Evolutionary conservation across 1,140 invertebrate species (phyloP), one percentile per base, ranked within the genome.

Genomic region (Campodea augens): DNA sequence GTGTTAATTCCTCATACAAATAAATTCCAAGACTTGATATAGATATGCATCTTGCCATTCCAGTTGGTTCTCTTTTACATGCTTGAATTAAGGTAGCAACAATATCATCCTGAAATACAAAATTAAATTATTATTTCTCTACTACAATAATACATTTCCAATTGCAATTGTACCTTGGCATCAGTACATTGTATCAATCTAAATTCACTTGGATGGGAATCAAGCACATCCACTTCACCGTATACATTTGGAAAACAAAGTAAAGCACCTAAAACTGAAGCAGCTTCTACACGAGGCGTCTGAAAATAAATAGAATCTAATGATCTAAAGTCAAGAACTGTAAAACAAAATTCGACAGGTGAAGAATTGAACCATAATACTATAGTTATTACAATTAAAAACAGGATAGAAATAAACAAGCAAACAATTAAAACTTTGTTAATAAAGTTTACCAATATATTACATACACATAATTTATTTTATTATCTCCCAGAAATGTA

Each of bases 261-360:
- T 36, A 96, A 62, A 0, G 81, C 79, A 1, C 87, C 89, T 5
- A 98, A 66, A 39, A 96, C 78, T 0, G 87, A 84, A n/a, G 90
- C 75, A 1, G 91, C 89, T 58, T 96, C 90, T 13, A 78, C 78
- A 47, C 88, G 70, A 1, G 90, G 89, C 46, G 81, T 78, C 73
- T 84, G 51, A 44, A 59, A 56, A 55, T 47, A 51, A 53, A 48
- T 4, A 43, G 4, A 15, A 32, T 7, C 7, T 32, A 32, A 32
- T 7, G 27, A 7, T 10, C 27, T 32, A 32, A 32, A 32, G n/a
- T n/a, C n/a, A n/a, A n/a, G n/a, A n/a, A n/a, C n/a, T n/a, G n/a
- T n/a, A n/a, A n/a, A n/a, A n/a, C n/a, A n/a, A n/a, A n/a, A n/a
- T n/a, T n/a, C n/a, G n/a, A n/a, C n/a, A n/a, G n/a, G n/a, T n/a